Conservation (phyloP, 2,888 invertebrate genomes). For the Bedellia somnulentella region DNA sequence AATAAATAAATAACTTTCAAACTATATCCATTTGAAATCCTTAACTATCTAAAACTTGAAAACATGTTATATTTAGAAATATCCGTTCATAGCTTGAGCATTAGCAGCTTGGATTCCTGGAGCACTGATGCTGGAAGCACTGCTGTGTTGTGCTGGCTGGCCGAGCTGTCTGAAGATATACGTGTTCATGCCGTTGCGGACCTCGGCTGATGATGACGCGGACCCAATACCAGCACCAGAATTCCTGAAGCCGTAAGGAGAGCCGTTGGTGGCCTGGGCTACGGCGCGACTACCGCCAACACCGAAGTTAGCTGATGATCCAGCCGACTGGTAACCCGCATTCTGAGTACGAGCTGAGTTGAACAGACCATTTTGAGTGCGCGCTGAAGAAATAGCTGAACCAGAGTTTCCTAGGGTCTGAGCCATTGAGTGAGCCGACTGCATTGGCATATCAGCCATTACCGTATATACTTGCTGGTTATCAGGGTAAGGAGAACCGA, state of each 20-base stretch:
- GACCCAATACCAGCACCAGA: conserved; percentile 18
- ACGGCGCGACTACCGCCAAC: background rate
- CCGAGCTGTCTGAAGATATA: too few species aligned
- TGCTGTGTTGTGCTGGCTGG: conserved; percentile 22
- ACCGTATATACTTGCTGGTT: too few species aligned
- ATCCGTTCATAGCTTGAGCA: conserved; percentile 32
- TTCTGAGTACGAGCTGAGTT: conserved; percentile 18
- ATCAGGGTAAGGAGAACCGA: too few species aligned
- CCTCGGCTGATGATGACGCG: conserved; percentile 22
- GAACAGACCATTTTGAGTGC: conserved; percentile 18
- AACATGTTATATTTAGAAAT: conserved; percentile 17
- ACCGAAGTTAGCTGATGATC: conserved; percentile 17
- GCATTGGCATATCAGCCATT: too few species aligned
- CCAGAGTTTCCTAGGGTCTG: too few species aligned
- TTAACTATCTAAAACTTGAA: background rate
- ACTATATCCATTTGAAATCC: background rate
- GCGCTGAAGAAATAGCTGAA: conserved; percentile 25
- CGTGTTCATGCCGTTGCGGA: conserved; percentile 16
- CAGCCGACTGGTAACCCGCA: conserved; percentile 17
- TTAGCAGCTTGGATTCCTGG: conserved; percentile 34
- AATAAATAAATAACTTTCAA: background rate
- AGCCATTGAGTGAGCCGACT: too few species aligned
- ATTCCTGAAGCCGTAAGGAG: conserved; percentile 19
- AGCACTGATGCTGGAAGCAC: conserved; percentile 29
- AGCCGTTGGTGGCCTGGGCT: conserved; percentile 14